phyloP scores from a whole-genome alignment of 2,797 vertebrate species.

The Sebastes oblongus region DNA sequence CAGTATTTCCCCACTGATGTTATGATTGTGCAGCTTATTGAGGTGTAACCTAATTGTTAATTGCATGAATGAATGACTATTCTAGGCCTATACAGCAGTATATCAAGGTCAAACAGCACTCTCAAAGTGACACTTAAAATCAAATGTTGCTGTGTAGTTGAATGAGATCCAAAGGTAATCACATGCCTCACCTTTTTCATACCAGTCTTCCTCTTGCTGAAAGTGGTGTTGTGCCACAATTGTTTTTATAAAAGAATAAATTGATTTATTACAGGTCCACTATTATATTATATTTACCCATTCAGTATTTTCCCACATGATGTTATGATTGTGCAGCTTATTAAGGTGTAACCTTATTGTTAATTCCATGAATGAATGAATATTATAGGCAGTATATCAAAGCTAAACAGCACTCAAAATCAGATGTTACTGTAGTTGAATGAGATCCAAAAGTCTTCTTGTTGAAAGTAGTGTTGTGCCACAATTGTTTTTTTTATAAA shows the following conservation, averaged over 20 bases:
- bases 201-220: conserved; percentile 98
- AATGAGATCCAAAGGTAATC: not conserved
- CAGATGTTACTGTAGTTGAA: not conserved
- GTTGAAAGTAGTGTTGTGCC: not conserved
- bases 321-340: not conserved
- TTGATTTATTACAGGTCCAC: too few relatives aligned
- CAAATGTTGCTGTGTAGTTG: not conserved
- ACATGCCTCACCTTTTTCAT: conserved; percentile 92
- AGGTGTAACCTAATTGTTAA: not conserved
- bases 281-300: too few relatives aligned
- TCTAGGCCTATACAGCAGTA: not conserved
- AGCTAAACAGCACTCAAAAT: not conserved
- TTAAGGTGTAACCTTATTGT: too few relatives aligned
- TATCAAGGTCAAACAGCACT: not conserved
- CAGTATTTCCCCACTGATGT: not conserved
- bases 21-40: not conserved
- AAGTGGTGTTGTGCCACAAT: conserved; percentile 85
- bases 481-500: conserved; percentile 9
- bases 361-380: not conserved
- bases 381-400: not conserved
- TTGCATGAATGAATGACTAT: not conserved
- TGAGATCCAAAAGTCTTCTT: not conserved
- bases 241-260: too few relatives aligned
- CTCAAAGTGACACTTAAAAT: not conserved
- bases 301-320: too few relatives aligned